Conservation (phyloP, 1,140 invertebrate genomes). For the Drosophila gunungcola region DNA sequence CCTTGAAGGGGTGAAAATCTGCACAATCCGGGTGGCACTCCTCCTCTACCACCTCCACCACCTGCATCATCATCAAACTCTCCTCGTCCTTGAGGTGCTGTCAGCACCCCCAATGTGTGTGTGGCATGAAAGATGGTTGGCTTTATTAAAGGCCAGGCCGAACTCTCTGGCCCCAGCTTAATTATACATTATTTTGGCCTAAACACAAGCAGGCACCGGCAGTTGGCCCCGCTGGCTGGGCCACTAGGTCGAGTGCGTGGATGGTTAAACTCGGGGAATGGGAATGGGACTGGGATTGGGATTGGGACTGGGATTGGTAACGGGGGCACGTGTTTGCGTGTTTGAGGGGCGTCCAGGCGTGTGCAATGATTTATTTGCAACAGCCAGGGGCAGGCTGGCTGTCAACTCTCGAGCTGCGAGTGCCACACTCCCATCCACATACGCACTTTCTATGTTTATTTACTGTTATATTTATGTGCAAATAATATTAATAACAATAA, state of each 20-base stretch:
- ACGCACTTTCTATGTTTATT: constrained; percentile 48
- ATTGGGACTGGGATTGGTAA: background rate
- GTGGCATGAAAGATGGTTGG: constrained; percentile 53
- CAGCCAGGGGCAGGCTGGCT: constrained; percentile 39
- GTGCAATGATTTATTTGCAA: constrained; percentile 64
- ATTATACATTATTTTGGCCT: constrained; percentile 61
- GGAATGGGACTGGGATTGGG: background rate
- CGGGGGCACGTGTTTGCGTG: constrained; percentile 43
- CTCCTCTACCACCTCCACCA: background rate
- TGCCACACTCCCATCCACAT: constrained; percentile 19
- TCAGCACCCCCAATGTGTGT: constrained; percentile 27
- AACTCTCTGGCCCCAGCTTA: constrained; percentile 44
- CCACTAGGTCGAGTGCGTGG: background rate
- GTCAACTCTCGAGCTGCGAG: constrained; percentile 39
- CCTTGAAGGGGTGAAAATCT: constrained; percentile 9
- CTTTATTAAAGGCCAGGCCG: constrained; percentile 48
- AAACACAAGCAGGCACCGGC: constrained; percentile 37
- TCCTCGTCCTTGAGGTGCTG: constrained; percentile 16
- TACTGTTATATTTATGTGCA: constrained; percentile 58
- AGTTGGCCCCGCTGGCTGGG: constrained; percentile 15
- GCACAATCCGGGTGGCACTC: background rate
- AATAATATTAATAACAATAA: constrained; percentile 66
- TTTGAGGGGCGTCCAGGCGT: constrained; percentile 55
- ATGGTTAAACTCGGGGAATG: background rate
- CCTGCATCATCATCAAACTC: background rate